Percentiles rank a stretch among this genome's conserved stretches.
phyloP scores from a whole-genome alignment of 2,113 vertebrate species.

The Caretta caretta region DNA sequence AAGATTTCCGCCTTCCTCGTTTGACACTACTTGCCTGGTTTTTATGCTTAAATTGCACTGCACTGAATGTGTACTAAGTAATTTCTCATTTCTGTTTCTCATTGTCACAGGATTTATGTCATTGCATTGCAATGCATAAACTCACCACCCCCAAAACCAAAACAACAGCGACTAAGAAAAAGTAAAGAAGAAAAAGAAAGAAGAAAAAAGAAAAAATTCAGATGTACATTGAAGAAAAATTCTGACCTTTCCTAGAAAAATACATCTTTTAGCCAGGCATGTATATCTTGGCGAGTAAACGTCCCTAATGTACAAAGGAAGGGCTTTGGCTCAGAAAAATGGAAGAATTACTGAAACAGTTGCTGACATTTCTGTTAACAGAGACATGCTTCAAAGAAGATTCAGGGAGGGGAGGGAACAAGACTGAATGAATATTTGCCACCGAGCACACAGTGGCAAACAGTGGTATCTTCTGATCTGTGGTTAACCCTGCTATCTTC shows the following conservation, averaged over 20 bases:
- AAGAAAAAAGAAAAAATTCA: slow-evolving; percentile 24
- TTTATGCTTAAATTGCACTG: background rate
- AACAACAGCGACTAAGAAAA: background rate
- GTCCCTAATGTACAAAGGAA: slow-evolving; percentile 11
- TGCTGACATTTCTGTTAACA: background rate
- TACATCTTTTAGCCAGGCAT: background rate
- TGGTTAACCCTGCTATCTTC: background rate
- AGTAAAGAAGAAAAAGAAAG: background rate
- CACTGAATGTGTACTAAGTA: background rate
- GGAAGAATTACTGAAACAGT: slow-evolving; percentile 15
- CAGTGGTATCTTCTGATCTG: background rate
- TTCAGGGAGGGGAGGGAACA: background rate
- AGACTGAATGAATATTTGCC: background rate
- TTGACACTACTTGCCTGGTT: background rate
- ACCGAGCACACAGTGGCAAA: background rate
- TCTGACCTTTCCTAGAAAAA: slow-evolving; percentile 18
- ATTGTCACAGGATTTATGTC: slow-evolving; percentile 39
- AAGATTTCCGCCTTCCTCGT: background rate
- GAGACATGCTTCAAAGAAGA: slow-evolving; percentile 44
- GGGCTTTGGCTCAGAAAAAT: background rate
- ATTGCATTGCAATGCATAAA: slow-evolving; percentile 35
- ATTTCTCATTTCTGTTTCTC: slow-evolving; percentile 34
- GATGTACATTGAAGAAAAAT: slow-evolving; percentile 5
- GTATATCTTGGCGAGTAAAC: background rate
- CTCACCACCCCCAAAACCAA: slow-evolving; percentile 47